phyloP scores from a whole-genome alignment of 2,888 invertebrate genomes.

The Nomada hirtipes region DNA sequence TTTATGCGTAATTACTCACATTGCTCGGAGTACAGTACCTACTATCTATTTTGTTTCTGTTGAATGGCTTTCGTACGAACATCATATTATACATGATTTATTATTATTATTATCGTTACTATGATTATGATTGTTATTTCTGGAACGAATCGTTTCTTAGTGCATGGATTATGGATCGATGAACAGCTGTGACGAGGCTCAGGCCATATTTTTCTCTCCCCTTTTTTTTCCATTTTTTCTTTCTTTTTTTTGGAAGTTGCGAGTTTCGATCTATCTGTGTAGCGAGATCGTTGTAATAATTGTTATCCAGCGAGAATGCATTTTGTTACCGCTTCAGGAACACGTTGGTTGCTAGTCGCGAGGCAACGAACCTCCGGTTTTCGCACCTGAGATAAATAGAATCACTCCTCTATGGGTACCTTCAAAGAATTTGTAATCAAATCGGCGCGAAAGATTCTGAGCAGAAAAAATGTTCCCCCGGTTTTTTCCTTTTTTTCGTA shows the following conservation, averaged over 20 bases:
- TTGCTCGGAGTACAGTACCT: constrained; percentile 67
- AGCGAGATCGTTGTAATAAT: constrained; percentile 60
- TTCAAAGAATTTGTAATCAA: background rate
- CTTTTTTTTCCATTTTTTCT: background rate
- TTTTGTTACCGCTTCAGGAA: constrained; percentile 63
- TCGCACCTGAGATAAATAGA: constrained; percentile 14
- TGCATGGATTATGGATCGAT: constrained; percentile 66
- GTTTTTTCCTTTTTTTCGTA: background rate
- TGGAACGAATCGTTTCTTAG: constrained; percentile 71
- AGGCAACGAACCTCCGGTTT: constrained; percentile 28
- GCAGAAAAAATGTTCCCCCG: too few species aligned
- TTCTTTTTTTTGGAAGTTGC: constrained; percentile 32
- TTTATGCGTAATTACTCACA: constrained; percentile 65
- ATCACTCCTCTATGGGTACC: background rate
- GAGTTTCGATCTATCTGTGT: constrained; percentile 62
- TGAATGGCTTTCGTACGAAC: constrained; percentile 69
- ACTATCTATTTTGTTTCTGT: constrained; percentile 12
- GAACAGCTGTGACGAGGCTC: constrained; percentile 47
- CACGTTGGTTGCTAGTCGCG: constrained; percentile 31
- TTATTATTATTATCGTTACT: constrained; percentile 38
- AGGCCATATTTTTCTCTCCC: constrained; percentile 20
- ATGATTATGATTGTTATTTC: constrained; percentile 66
- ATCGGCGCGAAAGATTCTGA: constrained; percentile 12
- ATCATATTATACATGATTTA: constrained; percentile 37
- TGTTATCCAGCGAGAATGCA: constrained; percentile 64